Conservation (phyloP, 2,113 vertebrate genomes). For the Eolophus roseicapilla region DNA sequence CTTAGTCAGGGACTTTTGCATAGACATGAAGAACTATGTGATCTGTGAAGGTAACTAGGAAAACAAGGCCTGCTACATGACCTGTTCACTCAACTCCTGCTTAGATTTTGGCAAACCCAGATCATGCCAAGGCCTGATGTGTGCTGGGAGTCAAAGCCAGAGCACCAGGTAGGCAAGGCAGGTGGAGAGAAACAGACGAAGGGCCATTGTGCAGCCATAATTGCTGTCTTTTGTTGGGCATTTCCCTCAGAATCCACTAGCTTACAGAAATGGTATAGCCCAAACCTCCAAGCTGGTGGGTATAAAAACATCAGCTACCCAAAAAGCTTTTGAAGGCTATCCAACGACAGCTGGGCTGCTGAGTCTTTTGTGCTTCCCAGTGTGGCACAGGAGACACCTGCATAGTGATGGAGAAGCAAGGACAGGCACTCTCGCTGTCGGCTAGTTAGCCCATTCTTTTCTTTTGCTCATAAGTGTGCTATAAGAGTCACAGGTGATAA, state of each 20-base stretch:
- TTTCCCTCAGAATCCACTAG: background rate
- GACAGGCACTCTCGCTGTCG: background rate
- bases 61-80: background rate
- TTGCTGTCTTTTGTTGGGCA: background rate
- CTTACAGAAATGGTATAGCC: background rate
- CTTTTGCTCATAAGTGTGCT: background rate
- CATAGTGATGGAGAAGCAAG: accelerated
- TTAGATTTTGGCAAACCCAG: background rate
- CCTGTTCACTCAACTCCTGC: background rate
- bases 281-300: background rate
- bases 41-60: background rate
- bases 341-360: too few species aligned
- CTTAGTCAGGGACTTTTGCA: background rate
- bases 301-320: background rate
- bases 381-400: accelerated
- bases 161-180: background rate
- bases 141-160: background rate
- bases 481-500: background rate
- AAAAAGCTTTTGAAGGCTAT: background rate
- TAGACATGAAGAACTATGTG: background rate
- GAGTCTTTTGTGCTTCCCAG: too few species aligned
- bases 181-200: background rate
- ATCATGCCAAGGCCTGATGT: background rate
- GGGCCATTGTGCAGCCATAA: too few species aligned
- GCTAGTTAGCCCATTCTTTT: background rate